Base-by-base conservation (phyloP, 2,888 invertebrate species). In the Pocota personata region DNA sequence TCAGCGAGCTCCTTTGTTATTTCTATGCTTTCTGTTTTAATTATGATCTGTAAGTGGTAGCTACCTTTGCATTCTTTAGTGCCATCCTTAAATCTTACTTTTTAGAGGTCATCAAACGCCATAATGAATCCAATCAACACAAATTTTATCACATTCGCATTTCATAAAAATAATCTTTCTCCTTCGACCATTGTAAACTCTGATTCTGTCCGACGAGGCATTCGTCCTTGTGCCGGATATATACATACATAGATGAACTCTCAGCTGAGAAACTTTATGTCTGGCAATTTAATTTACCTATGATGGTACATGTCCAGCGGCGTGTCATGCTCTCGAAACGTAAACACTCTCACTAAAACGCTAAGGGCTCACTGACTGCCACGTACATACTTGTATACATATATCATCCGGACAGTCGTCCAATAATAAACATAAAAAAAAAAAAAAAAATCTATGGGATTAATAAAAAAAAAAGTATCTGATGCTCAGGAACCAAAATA, bases 71-170 rank as follows among this genome's bases (percentile, higher is more conserved):
- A 52, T 30, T 14, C 27, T 52, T 27, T 30, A 14, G 14, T 52
- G 30, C 2, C 52, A n/a, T 27, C 52, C 12, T 14, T 52, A n/a
- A 27, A 30, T 14, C 27, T 19, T 32, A 4, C 2, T 30, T 35
- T n/a, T 46, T 12, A 66, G 37, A 66, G 57, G 48, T 48, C 64
- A 76, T 66, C 76, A 76, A 58, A 43, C 58, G 40, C 37, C n/a
- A 4, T 66, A 67, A 76, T 66, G 57, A 57, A 48, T 76, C 57
- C 57, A 66, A 76, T 58, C 27, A 67, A 58, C 66, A 30, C 46
- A 58, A 46, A 35, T 57, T 66, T 48, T 66, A 35, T 35, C 19
- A 2, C 71, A 24, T 24, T 46, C 19, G 4, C 71, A 24, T 24
- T 46, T 27, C 19, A 43, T 19, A 16, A 7, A 64, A 35, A 30